Base-by-base conservation (phyloP, 1,140 invertebrate species). In the Campoletis sonorensis region DNA sequence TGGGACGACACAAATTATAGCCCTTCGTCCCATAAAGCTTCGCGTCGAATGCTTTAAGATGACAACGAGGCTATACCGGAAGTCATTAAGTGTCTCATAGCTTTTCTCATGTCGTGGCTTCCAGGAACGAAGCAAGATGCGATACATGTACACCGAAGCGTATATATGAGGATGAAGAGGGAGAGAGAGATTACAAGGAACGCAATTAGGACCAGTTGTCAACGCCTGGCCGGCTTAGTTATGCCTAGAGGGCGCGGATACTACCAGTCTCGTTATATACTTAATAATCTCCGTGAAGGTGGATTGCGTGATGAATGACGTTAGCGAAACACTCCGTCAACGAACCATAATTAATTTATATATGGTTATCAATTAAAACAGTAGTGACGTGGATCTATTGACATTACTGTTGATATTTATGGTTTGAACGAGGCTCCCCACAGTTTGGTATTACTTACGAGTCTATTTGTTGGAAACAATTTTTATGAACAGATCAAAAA, bases 171-270 rank as follows among this genome's bases (percentile, higher is more conserved):
- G 8, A 45, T 10, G 40, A 73, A 80, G 54, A 75, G 27, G 81
- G 70, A 70, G 79, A 76, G 83, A 79, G 82, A 81, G 79, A 85
- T 73, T 81, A 72, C 83, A 80, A 81, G 81, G 79, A 83, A 84
- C 81, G 81, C 86, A 86, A 87, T 88, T 87, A 87, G 85, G 83
- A 49, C 79, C 77, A 80, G 82, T 79, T 82, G 79, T 81, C 81
- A 77, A 81, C 71, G 84, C 79, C 77, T 82, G 51, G 78, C 78
- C 71, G 81, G 37, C 58, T 76, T 79, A 80, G 79, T 84, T 85
- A 83, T 79, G 18, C 13, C 67, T 13, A 23, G 51, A 68, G 33
- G 67, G 68, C 79, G 82, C 76, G 72, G 72, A 67, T 45, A 37
- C 76, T 27, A 45, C 40, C 51, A 76, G 80, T 83, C 80, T 81